phyloP scores from a whole-genome alignment of 2,113 vertebrate species.

The Sardina pilchardus region DNA sequence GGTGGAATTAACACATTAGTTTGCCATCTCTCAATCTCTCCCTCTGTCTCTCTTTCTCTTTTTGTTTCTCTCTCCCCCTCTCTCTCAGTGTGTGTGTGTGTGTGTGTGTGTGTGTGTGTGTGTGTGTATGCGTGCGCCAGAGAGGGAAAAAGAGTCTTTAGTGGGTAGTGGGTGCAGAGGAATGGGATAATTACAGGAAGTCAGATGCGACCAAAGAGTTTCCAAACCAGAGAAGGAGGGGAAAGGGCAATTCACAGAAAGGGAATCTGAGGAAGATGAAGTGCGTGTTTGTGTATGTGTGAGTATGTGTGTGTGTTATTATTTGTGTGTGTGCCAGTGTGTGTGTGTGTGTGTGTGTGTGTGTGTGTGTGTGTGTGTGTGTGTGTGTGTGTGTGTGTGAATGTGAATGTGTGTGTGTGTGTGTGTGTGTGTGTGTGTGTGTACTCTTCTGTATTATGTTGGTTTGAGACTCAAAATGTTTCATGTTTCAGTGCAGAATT shows the following conservation, averaged over 20 bases:
- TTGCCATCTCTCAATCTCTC: background rate
- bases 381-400: background rate
- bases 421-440: background rate
- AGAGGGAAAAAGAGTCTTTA: conserved; percentile 1
- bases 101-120: background rate
- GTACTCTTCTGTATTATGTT: background rate
- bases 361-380: background rate
- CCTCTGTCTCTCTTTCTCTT: background rate
- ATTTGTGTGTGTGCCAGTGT: background rate
- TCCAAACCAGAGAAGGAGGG: conserved; percentile 1
- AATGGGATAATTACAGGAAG: conserved; percentile 1
- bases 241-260: conserved; percentile 15
- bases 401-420: background rate
- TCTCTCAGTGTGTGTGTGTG: background rate
- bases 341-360: conserved; percentile 6
- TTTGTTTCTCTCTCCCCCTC: background rate
- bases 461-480: background rate
- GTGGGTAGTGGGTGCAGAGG: conserved; percentile 5
- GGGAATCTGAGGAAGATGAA: conserved; percentile 9
- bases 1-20: background rate
- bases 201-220: conserved; percentile 14
- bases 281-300: background rate
- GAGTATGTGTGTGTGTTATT: background rate
- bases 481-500: conserved; percentile 8
- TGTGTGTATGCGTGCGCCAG: background rate